Evolutionary conservation across 1,140 invertebrate genomes (phyloP).

Genomic region (Octopus sinensis): DNA sequence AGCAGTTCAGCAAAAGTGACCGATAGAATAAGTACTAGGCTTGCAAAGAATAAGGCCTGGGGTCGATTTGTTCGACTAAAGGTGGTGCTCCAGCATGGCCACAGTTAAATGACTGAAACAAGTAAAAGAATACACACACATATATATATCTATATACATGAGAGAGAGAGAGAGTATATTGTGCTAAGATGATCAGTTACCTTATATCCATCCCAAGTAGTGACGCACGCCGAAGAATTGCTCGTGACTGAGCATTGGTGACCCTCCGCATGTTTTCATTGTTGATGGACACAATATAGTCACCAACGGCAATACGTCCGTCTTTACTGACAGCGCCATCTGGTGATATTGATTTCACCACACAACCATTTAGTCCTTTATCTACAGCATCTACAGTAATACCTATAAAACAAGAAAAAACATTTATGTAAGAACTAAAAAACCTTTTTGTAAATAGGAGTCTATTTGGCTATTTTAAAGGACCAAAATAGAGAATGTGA

Average conservation of each 20-base stretch:
- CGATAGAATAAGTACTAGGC: too few species aligned
- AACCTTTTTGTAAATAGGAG: neutral
- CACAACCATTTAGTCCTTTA: constrained; percentile 67
- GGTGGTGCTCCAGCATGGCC: too few species aligned
- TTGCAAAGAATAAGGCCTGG: too few species aligned
- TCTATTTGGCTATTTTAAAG: too few species aligned
- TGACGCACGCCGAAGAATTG: constrained; percentile 66
- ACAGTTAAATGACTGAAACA: too few species aligned
- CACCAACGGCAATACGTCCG: constrained; percentile 62
- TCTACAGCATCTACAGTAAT: constrained; percentile 63
- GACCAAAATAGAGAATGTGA: too few species aligned
- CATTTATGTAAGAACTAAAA: neutral
- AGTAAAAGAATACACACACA: too few species aligned
- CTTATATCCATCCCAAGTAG: constrained; percentile 62
- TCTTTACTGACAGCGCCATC: constrained; percentile 64
- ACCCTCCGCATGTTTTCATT: constrained; percentile 66
- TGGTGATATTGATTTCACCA: constrained; percentile 62
- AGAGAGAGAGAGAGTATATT: too few species aligned
- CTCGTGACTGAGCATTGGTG: constrained; percentile 66
- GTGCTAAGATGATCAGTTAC: constrained; percentile 43
- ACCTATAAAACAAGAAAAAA: constrained; percentile 52
- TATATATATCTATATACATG: too few species aligned
- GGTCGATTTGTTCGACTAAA: too few species aligned
- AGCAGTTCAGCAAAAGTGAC: too few species aligned
- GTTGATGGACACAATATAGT: constrained; percentile 63